Evolutionary conservation across 2,113 vertebrate species (phyloP).

Genomic region (Apaloderma vittatum): DNA sequence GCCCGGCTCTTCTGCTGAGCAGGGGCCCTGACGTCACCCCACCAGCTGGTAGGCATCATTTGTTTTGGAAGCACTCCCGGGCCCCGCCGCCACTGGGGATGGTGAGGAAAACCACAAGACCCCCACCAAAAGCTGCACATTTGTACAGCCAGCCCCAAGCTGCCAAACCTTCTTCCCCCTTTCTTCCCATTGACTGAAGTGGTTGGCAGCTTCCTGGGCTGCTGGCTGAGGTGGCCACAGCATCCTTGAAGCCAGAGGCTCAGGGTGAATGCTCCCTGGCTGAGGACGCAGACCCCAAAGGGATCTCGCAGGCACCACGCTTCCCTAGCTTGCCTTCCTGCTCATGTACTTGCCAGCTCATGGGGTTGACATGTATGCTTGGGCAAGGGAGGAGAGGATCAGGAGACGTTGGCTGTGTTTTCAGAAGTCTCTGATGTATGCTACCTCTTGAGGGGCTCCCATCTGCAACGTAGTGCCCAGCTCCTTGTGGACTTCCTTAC

Average conservation of each 20-base stretch:
- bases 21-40: not conserved
- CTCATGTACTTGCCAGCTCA: not conserved
- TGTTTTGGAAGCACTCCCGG: not conserved
- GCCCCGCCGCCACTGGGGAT: not conserved
- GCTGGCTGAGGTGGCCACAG: fast-evolving
- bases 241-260: not conserved
- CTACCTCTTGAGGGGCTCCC: not conserved
- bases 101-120: not conserved
- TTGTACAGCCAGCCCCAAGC: not conserved
- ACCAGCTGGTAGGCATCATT: not conserved
- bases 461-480: fast-evolving
- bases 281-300: fast-evolving
- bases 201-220: not conserved
- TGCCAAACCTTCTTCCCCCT: not conserved
- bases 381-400: not conserved
- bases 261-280: not conserved
- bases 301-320: fast-evolving
- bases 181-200: not conserved
- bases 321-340: too few relatives aligned
- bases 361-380: fast-evolving
- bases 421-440: fast-evolving
- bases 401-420: not conserved
- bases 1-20: not conserved
- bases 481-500: not conserved
- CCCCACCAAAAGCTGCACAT: not conserved